Conservation (phyloP, 2,113 vertebrate species). For the Ranitomeya imitator region DNA sequence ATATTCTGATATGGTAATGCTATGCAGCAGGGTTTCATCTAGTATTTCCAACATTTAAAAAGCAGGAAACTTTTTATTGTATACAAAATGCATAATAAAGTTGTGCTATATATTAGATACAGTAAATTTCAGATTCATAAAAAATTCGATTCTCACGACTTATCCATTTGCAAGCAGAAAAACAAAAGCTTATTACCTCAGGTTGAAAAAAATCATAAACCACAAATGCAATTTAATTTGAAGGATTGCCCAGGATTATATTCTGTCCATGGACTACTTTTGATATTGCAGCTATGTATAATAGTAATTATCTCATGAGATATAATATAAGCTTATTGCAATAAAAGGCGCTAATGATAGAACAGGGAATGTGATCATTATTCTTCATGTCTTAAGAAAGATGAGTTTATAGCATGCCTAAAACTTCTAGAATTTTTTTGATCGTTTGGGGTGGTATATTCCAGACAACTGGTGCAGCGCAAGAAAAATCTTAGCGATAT, state of each 20-base stretch:
- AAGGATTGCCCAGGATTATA: not conserved
- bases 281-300: too few species aligned
- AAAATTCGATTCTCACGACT: not conserved
- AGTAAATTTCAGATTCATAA: not conserved
- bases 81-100: not conserved
- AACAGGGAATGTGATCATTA: too few species aligned
- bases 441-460: too few species aligned
- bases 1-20: slow-evolving; percentile 13
- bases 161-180: not conserved
- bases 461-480: too few species aligned
- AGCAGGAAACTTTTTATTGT: not conserved
- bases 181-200: not conserved
- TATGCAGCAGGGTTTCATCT: not conserved
- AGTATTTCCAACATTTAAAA: not conserved
- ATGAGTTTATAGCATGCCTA: too few species aligned
- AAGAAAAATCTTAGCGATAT: too few species aligned
- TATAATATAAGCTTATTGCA: too few species aligned
- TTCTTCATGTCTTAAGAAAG: too few species aligned
- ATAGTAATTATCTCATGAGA: too few species aligned
- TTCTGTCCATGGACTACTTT: too few species aligned
- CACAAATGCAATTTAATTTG: not conserved
- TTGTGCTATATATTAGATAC: not conserved
- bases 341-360: too few species aligned
- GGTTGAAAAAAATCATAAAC: not conserved
- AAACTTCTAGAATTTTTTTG: too few species aligned